These are phyloP conservation scores for Dicaeum eximium DNA, from an alignment of 2,113 vertebrate genomes.

Conservation along the genomic window DNA sequence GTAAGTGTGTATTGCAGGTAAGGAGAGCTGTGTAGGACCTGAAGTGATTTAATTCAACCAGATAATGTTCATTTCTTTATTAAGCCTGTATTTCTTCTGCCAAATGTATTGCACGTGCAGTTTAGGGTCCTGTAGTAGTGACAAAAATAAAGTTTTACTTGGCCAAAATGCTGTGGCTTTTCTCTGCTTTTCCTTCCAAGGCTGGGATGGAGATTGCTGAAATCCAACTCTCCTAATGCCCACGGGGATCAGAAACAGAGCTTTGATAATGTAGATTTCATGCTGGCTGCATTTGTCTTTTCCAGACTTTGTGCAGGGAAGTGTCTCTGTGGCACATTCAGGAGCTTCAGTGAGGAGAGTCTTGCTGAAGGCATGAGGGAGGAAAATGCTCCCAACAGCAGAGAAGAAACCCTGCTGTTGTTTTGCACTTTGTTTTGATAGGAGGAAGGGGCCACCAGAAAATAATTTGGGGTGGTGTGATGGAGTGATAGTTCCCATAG, in stretches of 20 bases:
- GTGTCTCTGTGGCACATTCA: not conserved
- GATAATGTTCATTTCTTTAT: no score
- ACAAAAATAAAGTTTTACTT: not conserved
- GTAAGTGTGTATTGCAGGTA: no score
- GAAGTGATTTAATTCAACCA: no score
- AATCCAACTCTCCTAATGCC: not conserved
- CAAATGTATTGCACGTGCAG: not conserved
- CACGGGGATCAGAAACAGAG: not conserved
- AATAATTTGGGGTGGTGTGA: not conserved
- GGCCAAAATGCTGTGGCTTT: not conserved
- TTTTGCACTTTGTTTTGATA: not conserved
- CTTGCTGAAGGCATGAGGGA: not conserved
- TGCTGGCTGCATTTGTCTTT: not conserved
- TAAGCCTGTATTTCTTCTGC: no score
- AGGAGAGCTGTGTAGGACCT: no score
- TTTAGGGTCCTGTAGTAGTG: not conserved
- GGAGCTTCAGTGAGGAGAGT: not conserved
- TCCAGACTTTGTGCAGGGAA: not conserved
- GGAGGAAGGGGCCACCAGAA: not conserved
- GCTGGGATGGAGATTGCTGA: not conserved
- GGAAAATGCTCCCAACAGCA: not conserved
- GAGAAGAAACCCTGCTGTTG: not conserved
- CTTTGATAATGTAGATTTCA: not conserved
- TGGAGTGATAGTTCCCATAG: not conserved
- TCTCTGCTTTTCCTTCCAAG: not conserved